Percentiles rank a stretch among this genome's conserved stretches.
phyloP scores from a whole-genome alignment of 2,888 invertebrate species.

The Mesorhabditis sp. region DNA sequence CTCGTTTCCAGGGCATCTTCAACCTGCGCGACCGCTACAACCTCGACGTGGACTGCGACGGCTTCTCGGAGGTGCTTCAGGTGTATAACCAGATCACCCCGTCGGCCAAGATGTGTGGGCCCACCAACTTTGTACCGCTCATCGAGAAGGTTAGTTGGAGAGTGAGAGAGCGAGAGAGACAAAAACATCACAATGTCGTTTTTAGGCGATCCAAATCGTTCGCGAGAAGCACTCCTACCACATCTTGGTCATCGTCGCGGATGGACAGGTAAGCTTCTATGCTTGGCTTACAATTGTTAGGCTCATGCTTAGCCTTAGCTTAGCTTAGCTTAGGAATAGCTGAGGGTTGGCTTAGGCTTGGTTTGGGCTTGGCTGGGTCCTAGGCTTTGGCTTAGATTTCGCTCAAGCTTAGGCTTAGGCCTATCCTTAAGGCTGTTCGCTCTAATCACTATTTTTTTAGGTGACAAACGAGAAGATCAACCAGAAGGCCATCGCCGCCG shows the following conservation, averaged over 20 bases:
- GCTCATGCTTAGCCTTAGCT: too few relatives aligned
- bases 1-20: conserved; percentile 38
- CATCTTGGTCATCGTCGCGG: conserved; percentile 63
- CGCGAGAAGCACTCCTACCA: conserved; percentile 61
- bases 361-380: not conserved
- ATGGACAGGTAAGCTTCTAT: conserved; percentile 59
- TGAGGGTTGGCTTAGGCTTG: too few relatives aligned
- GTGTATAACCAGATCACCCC: conserved; percentile 61
- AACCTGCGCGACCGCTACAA: conserved; percentile 53
- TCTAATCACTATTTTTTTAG: conserved; percentile 12
- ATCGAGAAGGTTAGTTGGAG: conserved; percentile 52
- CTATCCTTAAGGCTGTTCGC: not conserved
- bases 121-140: conserved; percentile 64
- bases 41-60: conserved; percentile 58
- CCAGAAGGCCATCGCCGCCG: conserved; percentile 61
- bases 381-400: too few relatives aligned
- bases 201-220: conserved; percentile 60
- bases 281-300: not conserved
- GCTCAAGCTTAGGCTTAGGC: too few relatives aligned
- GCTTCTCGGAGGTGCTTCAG: conserved; percentile 60
- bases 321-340: too few relatives aligned
- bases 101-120: conserved; percentile 62
- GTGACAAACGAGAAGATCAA: conserved; percentile 61
- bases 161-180: not conserved
- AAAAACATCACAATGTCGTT: not conserved